Evolutionary conservation across 1,140 invertebrate species (phyloP), one percentile per base, ranked within the genome.

Genomic region (Pantala flavescens): DNA sequence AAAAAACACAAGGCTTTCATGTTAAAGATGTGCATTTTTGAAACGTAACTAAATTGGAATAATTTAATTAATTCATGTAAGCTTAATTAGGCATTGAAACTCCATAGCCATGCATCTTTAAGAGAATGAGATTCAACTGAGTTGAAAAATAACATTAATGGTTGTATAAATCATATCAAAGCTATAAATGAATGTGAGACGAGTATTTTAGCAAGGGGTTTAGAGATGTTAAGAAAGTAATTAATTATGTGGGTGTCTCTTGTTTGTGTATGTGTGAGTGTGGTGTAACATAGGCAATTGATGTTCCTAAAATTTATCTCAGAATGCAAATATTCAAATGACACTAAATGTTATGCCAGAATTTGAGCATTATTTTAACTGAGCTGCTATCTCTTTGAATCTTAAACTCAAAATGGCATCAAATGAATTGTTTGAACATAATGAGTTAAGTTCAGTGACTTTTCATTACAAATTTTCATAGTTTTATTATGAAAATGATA

Each of bases 401-500:
- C 49, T 19, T 63, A 63, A 3, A 63, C 49, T 63, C n/a, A 14
- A 63, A 63, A 14, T 63, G 49, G 49, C 49, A 63, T 63, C n/a
- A 63, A 3, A 63, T 63, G 49, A 63, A 63, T 12, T 63, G 49
- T 63, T 63, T 63, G 49, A 63, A 63, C 49, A 5, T 21, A 19
- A 63, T 63, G 49, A 63, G 49, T 63, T 63, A 63, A 36, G 16
- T 63, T 63, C 71, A 70, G 19, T 71, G 74, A 70, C 70, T 21
- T 63, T 43, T 71, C 24, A 74, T 36, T 28, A 74, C 23, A 23
- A 42, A 74, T 16, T 71, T 71, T 43, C 74, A 71, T 74, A 74
- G 74, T 74, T 74, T 71, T 74, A 74, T 71, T 74, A 71, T 74
- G 74, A 70, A 74, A 74, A 24, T 74, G 74, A 19, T 74, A 12